Evolutionary conservation across 2,113 vertebrate genomes (phyloP).

Genomic region (Triplophysa siluroides): DNA sequence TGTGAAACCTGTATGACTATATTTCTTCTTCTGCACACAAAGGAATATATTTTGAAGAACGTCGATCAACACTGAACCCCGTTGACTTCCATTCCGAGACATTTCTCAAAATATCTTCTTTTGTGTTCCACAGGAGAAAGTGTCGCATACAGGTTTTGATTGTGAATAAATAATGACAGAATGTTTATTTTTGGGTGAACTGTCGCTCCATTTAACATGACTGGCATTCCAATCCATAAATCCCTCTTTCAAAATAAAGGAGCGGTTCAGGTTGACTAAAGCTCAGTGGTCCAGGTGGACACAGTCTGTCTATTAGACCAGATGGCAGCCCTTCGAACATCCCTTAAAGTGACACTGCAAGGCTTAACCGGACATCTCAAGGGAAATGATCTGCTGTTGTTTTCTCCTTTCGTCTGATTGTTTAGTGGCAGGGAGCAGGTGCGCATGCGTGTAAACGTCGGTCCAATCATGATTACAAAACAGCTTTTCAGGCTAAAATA

Average conservation of each 20-base stretch:
- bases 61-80: no score
- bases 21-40: no score
- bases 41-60: no score
- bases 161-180: no score
- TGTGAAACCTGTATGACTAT: no score
- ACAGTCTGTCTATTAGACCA: constrained; percentile 44
- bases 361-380: constrained; percentile 34
- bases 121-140: no score
- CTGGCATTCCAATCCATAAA: not conserved
- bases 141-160: no score
- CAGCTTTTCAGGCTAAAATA: not conserved
- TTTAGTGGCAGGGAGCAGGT: constrained; percentile 13
- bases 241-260: not conserved
- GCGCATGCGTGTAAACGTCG: not conserved
- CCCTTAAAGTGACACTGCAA: constrained; percentile 27
- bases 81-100: no score
- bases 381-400: constrained; percentile 22
- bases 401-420: not conserved
- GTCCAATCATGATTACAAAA: not conserved
- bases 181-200: no score
- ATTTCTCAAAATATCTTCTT: no score
- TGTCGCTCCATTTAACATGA: no score
- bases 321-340: constrained; percentile 41
- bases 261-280: constrained; percentile 23
- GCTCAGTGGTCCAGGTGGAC: constrained; percentile 35